Evolutionary conservation across 2,113 vertebrate species (phyloP).

Genomic region (Talpa occidentalis): DNA sequence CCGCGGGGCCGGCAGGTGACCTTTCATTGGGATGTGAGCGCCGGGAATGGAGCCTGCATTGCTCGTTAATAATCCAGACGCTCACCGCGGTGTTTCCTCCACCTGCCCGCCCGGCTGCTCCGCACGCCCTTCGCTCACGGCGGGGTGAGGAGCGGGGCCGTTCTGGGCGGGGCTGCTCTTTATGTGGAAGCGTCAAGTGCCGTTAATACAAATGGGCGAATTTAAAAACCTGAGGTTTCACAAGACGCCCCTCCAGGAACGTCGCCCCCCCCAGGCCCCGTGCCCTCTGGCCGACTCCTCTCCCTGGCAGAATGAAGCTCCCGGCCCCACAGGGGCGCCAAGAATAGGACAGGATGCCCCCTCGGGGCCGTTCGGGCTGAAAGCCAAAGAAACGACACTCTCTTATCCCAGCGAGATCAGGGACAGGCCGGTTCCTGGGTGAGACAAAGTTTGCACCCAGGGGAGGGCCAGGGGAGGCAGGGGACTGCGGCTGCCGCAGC

Average conservation of each 20-base stretch:
- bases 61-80: too few relatives aligned
- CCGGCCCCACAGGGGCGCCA: neutral
- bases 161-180: neutral
- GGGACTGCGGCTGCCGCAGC: too few relatives aligned
- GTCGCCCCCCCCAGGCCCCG: too few relatives aligned
- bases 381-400: neutral
- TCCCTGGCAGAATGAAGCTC: too few relatives aligned
- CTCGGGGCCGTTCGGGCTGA: neutral
- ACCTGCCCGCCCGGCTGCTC: too few relatives aligned
- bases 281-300: too few relatives aligned
- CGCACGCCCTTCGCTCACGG: too few relatives aligned
- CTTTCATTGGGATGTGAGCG: too few relatives aligned
- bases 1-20: too few relatives aligned
- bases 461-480: neutral
- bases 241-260: accelerated
- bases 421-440: neutral
- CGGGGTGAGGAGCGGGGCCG: too few relatives aligned
- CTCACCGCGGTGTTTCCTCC: too few relatives aligned
- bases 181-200: neutral
- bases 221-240: neutral
- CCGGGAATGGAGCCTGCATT: too few relatives aligned
- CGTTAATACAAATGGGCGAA: neutral
- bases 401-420: neutral
- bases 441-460: accelerated
- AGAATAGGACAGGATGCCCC: accelerated